Base-by-base conservation (phyloP, 2,113 vertebrate genomes). In the Gyps fulvus region DNA sequence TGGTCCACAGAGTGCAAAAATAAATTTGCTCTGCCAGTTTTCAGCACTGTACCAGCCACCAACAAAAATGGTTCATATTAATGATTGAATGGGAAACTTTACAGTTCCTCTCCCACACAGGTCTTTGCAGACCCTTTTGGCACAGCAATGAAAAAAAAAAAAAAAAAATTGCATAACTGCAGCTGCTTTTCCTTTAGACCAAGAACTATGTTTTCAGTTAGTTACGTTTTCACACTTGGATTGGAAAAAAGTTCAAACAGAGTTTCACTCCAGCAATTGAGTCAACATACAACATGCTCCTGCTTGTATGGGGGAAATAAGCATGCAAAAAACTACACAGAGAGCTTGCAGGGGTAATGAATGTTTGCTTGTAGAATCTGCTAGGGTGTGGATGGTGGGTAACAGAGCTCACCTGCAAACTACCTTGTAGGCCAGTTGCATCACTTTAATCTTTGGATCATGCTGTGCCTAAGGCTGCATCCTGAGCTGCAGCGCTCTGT, bases 111-210 rank as follows among this genome's bases (percentile, higher is more conserved):
- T 93, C 50, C 79, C 3, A 21, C 50, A 54, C n/a, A 55, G 16
- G 7, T 77, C 67, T 93, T 90, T 82, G 50, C 79, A 95, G 74
- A 83, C 36, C 36, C 50, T 94, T 93, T 80, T 38, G 29, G 83
- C 12, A 4, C 47, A 21, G 78, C 22, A 69, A 11, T 81, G 82
- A 36, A 36, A 36, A 36, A 40, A 42, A 65, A 34, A 65, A 34
- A 73, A 67, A 40, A 47, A 42, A 29, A 29, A 65, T 11, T 43
- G 32, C 45, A 70, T 70, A 91, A 97, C 54, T 93, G 63, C 84
- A 94, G 70, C 71, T 97, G 77, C 55, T 94, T 94, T 93, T 95
- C 67, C 80, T 94, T 94, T 82, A 94, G 79, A 94, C 40, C 26
- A 22, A 84, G 63, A 93, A 82, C 69, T 88, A n/a, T 77, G 63